These are phyloP conservation scores for Nannobrachium achirus DNA, from an alignment of 2,113 vertebrate species.

Conservation along the genomic window DNA sequence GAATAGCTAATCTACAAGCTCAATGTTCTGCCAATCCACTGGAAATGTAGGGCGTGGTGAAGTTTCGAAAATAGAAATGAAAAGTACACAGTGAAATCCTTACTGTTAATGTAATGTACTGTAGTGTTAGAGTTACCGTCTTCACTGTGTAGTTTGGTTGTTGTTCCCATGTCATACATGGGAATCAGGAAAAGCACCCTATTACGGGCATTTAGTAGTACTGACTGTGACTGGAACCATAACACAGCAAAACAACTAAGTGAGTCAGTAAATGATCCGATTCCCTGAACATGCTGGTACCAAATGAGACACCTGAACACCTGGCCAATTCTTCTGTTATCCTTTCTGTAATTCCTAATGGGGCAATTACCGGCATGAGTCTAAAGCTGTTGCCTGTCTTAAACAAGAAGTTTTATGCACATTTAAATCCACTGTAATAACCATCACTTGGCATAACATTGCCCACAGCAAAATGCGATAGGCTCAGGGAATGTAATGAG, in stretches of 20 bases:
- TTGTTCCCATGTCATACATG: background rate
- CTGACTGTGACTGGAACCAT: slow-evolving; percentile 15
- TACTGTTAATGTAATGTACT: no score
- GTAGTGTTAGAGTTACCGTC: background rate
- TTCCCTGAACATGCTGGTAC: slow-evolving; percentile 10
- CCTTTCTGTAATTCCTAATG: slow-evolving; percentile 14
- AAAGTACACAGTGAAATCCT: no score
- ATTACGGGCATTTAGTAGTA: slow-evolving; percentile 18
- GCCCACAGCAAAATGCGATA: slow-evolving; percentile 3
- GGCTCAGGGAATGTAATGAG: slow-evolving; percentile 9
- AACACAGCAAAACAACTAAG: slow-evolving; percentile 17
- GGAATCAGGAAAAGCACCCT: background rate
- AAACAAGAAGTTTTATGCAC: background rate
- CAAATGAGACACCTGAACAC: slow-evolving; percentile 32
- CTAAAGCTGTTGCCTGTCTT: background rate
- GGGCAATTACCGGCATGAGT: slow-evolving; percentile 25
- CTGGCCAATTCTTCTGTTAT: slow-evolving; percentile 1
- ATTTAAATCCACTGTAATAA: slow-evolving; percentile 21
- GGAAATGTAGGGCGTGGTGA: no score
- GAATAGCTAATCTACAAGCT: no score
- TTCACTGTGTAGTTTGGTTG: background rate
- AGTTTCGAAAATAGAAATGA: no score
- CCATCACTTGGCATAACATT: slow-evolving; percentile 5
- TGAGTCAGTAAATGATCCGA: slow-evolving; percentile 16
- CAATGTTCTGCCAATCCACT: no score